Evolutionary conservation across 2,113 vertebrate genomes (phyloP).

Genomic region (Scartelaos histophorus): DNA sequence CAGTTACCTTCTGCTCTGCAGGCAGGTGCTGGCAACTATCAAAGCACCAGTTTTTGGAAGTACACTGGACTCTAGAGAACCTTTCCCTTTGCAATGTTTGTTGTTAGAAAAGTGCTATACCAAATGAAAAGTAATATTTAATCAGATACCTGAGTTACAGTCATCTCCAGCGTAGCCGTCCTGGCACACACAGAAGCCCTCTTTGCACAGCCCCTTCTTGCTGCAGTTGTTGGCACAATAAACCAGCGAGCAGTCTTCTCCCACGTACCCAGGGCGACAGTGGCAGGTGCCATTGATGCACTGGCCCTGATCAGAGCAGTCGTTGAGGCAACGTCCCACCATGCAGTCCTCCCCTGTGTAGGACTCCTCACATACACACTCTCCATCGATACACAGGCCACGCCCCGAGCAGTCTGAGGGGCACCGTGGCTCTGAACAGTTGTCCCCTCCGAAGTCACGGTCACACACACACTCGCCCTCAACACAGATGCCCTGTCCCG

Average conservation of each 20-base stretch:
- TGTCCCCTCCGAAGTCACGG: conserved; percentile 88
- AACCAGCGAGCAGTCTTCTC: conserved; percentile 86
- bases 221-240: conserved; percentile 91
- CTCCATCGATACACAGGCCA: conserved; percentile 90
- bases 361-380: conserved; percentile 92
- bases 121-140: conserved; percentile 11
- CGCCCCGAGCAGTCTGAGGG: conserved; percentile 86
- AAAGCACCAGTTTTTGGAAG: not conserved
- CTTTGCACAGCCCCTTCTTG: conserved; percentile 84
- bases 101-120: not conserved
- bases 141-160: conserved; percentile 87
- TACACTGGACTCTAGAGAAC: not conserved
- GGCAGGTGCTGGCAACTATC: not conserved
- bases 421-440: conserved; percentile 90
- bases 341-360: conserved; percentile 89
- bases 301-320: conserved; percentile 88
- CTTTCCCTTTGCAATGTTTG: not conserved
- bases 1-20: not conserved
- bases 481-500: conserved; percentile 87
- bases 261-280: conserved; percentile 86
- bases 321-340: conserved; percentile 85
- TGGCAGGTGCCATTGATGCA: conserved; percentile 90
- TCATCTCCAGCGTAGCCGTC: conserved; percentile 90
- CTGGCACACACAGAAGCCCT: conserved; percentile 89
- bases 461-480: conserved; percentile 94